Conservation (phyloP, 2,113 vertebrate genomes). For the Mormoops blainvillei region DNA sequence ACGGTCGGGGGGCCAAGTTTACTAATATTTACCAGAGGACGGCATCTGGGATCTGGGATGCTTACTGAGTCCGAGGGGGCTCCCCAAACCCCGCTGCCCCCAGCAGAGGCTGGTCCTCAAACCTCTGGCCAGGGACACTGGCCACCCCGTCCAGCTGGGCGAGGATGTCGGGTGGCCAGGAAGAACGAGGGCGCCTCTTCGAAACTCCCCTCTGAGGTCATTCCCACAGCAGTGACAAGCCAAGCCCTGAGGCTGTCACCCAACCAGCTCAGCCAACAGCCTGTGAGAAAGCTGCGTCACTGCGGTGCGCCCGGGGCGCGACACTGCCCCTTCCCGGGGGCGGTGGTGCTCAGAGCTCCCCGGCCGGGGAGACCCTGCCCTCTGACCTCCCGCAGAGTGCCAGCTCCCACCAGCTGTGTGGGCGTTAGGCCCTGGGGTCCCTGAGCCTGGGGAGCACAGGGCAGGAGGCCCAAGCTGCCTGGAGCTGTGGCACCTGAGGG, state of each 20-base stretch:
- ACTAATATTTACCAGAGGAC: neutral
- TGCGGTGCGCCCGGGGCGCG: neutral
- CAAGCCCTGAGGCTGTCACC: neutral
- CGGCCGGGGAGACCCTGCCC: too few relatives aligned
- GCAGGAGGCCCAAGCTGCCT: neutral
- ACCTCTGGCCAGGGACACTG: neutral
- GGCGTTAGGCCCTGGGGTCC: neutral
- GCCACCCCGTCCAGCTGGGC: neutral
- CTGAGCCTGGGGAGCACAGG: neutral
- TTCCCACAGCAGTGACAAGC: neutral
- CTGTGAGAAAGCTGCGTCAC: neutral
- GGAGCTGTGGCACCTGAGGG: neutral
- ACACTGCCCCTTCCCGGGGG: neutral
- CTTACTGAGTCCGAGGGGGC: neutral
- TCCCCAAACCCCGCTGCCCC: rapidly evolving
- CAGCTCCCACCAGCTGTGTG: neutral
- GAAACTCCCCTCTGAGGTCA: conserved; percentile 31
- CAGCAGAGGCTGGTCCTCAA: neutral
- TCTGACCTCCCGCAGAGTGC: neutral
- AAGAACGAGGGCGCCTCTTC: neutral
- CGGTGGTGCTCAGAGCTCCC: neutral
- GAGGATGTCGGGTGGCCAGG: neutral
- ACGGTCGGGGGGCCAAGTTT: neutral
- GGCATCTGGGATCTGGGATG: neutral
- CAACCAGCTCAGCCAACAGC: neutral